Base-by-base conservation (phyloP, 2,797 vertebrate species). In the Oceanodroma leucorhoa region DNA sequence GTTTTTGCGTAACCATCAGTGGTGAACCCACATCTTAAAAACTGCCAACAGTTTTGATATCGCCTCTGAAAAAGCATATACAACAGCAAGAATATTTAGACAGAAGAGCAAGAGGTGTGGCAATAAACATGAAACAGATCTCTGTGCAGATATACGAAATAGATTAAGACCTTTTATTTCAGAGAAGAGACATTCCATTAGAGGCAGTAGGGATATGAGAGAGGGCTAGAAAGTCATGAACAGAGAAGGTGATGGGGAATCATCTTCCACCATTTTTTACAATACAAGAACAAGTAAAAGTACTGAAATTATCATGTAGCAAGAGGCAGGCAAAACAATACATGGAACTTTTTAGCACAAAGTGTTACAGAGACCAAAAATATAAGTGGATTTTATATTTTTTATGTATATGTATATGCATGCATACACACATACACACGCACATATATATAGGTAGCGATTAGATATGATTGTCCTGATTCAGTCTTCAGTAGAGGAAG, bases 401-500 rank as follows among this genome's bases (percentile, higher is more conserved):
- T 64, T 30, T 34, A 7, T 83, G 13, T 41, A 15, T 51, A 5
- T 46, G 11, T 40, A 20, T 38, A 23, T 46, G 2, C 11, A 1
- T 3, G 2, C 3, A 10, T 2, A 23, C 21, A 27, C 3, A 46
- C 6, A 38, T 2, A n/a, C 26, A 66, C 10, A 41, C 8, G 32
- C 9, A 64, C 21, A 58, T 21, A 36, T 17, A 19, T 43, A 16
- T 11, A 46, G 11, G 3, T 41, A 55, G 6, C 11, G 78, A 43
- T 50, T 66, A 50, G 9, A 62, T 60, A 17, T 27, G 30, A 45
- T 73, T 66, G 48, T 50, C 46, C 26, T 48, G 32, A 62, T 58
- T 70, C 43, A 62, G 27, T 83, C 30, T 87, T 87, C 40, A 79
- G 14, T 9, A 60, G 14, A 18, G 13, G 27, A 82, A 72, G 22